Evolutionary conservation across 2,113 vertebrate genomes (phyloP).

Genomic region (Semicossyphus pulcher): DNA sequence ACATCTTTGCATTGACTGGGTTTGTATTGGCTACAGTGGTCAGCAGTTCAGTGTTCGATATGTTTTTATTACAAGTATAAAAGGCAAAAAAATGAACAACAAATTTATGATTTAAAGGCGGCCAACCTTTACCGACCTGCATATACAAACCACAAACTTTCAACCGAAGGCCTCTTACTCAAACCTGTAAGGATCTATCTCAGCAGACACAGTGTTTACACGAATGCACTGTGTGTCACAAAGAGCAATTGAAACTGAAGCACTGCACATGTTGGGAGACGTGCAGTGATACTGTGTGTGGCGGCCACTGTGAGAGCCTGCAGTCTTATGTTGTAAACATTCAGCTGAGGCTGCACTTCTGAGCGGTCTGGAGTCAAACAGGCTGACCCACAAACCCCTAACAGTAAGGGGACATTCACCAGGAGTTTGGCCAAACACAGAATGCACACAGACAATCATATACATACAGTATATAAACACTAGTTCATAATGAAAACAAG

Average conservation of each 20-base stretch:
- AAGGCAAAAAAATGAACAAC: background rate
- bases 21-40: background rate
- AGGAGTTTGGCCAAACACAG: slow-evolving; percentile 30
- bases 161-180: background rate
- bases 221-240: background rate
- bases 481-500: slow-evolving; percentile 4
- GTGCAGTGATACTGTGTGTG: background rate
- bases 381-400: slow-evolving; percentile 56
- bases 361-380: slow-evolving; percentile 12
- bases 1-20: background rate
- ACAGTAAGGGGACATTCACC: slow-evolving; percentile 17
- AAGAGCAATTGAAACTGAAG: slow-evolving; percentile 3
- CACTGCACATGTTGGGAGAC: background rate
- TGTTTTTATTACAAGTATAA: too few species aligned
- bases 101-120: too few species aligned
- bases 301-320: slow-evolving; percentile 14
- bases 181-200: background rate
- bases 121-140: too few species aligned
- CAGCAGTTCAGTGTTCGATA: too few species aligned
- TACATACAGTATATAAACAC: background rate
- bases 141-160: background rate
- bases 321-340: slow-evolving; percentile 21
- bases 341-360: slow-evolving; percentile 52
- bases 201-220: background rate
- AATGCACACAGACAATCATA: background rate